phyloP scores from a whole-genome alignment of 2,113 vertebrate species.

The Canis aureus region DNA sequence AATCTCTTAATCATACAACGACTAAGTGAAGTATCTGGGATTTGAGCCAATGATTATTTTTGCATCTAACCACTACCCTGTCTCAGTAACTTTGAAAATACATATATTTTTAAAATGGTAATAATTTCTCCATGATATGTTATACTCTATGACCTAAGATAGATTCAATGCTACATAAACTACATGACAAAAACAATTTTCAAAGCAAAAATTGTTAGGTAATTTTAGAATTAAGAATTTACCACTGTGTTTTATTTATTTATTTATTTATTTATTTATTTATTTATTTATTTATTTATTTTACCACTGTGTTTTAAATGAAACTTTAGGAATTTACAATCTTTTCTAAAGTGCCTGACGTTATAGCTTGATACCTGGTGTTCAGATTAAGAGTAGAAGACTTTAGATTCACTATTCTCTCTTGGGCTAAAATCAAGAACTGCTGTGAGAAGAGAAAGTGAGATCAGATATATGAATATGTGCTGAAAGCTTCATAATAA shows the following conservation, averaged over 20 bases:
- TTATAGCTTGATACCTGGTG: neutral
- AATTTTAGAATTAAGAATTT: neutral
- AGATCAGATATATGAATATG: neutral
- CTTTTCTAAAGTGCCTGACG: neutral
- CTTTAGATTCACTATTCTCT: conserved; percentile 2
- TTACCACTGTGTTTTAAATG: neutral
- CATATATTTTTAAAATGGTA: neutral
- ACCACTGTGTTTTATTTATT: neutral
- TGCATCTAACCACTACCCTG: neutral
- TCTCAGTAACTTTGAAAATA: neutral
- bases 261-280: no score
- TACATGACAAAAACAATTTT: neutral
- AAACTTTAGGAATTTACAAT: neutral
- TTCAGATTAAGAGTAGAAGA: neutral
- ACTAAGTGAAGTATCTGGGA: neutral
- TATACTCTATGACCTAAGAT: neutral
- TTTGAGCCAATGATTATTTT: neutral
- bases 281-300: no score
- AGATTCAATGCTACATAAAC: neutral
- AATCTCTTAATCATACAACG: neutral
- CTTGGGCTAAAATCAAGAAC: neutral
- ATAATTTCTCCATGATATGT: neutral
- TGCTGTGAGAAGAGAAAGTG: neutral
- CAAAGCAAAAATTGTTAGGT: neutral
- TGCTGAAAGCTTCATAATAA: neutral